Base-by-base conservation (phyloP, 2,888 invertebrate genomes). In the Pristionchus maxplancki region DNA sequence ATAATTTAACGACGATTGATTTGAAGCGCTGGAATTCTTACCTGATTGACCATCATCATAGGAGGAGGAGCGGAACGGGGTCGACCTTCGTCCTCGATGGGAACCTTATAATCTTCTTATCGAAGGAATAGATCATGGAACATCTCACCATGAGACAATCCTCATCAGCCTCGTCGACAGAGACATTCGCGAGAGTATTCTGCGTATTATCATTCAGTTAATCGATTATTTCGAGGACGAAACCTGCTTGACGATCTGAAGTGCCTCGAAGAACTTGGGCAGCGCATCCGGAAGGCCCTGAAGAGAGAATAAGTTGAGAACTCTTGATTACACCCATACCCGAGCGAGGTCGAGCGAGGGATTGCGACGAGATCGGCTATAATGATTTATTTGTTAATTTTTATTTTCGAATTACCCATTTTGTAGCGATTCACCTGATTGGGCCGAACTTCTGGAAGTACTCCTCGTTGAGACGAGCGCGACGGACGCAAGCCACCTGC, bases 381-480 rank as follows among this genome's bases (percentile, higher is more conserved):
- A 1, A 24, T 1, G 24, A 67, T 67, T 2, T n/a, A n/a, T n/a
- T n/a, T n/a, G n/a, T n/a, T n/a, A n/a, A n/a, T n/a, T n/a, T n/a
- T n/a, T n/a, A n/a, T n/a, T n/a, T n/a, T n/a, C n/a, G n/a, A n/a
- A n/a, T n/a, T n/a, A n/a, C n/a, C n/a, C n/a, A n/a, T n/a, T n/a
- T n/a, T n/a, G n/a, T n/a, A n/a, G n/a, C n/a, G n/a, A n/a, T n/a
- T 9, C 5, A 74, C 71, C 71, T 74, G 71, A 74, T 37, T 8
- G 37, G 71, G 37, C 71, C 71, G 40, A 74, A 40, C 40, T 74
- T 74, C 40, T 74, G 71, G 40, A 74, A 74, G 71, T 40, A 74
- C 20, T 74, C 40, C 24, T 74, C 71, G 71, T 74, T 74, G 71
- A 74, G 37, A 3, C 71, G 71, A 74, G 40, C 40, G 6, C 71